These are phyloP conservation scores for Thermophis baileyi DNA, from an alignment of 2,113 vertebrate species.

Conservation along the genomic window DNA sequence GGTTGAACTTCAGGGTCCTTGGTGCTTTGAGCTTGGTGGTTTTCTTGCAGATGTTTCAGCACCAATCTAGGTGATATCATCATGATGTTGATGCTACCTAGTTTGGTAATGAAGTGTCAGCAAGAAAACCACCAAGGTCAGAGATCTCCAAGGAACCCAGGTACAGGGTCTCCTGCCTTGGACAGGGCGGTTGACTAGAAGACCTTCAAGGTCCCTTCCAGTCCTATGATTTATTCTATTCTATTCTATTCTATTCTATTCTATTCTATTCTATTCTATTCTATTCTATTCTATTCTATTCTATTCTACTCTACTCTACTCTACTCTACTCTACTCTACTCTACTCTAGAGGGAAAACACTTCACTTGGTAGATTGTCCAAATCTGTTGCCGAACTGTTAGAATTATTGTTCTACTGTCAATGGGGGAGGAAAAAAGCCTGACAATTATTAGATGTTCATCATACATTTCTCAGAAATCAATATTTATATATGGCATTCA, in stretches of 20 bases:
- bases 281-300: not conserved
- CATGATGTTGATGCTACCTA: not conserved
- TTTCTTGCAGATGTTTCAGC: not conserved
- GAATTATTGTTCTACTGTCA: not conserved
- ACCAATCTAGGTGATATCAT: not conserved
- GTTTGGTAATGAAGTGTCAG: not conserved
- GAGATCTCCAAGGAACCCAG: not conserved
- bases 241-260: no score
- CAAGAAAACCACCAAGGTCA: not conserved
- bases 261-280: no score
- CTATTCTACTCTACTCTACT: no score
- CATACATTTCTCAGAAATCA: not conserved
- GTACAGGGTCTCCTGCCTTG: no score
- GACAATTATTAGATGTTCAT: not conserved
- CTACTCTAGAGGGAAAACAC: not conserved
- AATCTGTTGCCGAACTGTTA: not conserved
- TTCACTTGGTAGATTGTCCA: not conserved
- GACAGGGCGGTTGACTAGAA: no score
- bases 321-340: no score
- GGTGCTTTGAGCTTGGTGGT: no score
- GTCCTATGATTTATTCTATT: no score
- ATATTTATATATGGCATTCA: conserved; percentile 32
- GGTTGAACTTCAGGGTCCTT: not conserved
- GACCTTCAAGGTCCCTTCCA: no score
- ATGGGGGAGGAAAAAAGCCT: not conserved